Percentiles rank a stretch among this genome's conserved stretches.
Evolutionary conservation across 2,113 vertebrate species (phyloP).

Genomic region (Amphiprion ocellaris): DNA sequence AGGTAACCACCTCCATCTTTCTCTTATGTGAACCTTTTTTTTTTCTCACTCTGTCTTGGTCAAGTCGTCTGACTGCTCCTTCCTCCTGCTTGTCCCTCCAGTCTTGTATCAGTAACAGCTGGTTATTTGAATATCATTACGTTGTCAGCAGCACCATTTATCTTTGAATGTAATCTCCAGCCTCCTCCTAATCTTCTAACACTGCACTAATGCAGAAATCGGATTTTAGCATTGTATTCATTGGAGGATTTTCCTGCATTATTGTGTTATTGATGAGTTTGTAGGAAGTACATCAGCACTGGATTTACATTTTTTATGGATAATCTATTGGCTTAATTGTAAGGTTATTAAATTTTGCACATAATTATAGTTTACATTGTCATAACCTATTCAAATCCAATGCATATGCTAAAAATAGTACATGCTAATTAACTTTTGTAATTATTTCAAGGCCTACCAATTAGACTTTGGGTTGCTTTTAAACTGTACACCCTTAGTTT

Average conservation of each 20-base stretch:
- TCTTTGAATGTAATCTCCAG: slow-evolving; percentile 28
- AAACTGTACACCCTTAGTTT: not conserved
- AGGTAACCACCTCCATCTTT: no score
- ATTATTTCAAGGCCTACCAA: not conserved
- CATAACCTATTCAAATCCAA: slow-evolving; percentile 11
- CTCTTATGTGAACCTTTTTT: no score
- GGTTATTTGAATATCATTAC: slow-evolving; percentile 58
- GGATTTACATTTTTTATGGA: slow-evolving; percentile 11
- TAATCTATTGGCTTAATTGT: slow-evolving; percentile 15
- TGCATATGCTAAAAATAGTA: not conserved
- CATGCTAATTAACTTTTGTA: not conserved
- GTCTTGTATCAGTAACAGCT: slow-evolving; percentile 32
- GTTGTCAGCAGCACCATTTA: slow-evolving; percentile 11
- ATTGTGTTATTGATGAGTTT: slow-evolving; percentile 15
- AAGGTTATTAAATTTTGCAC: slow-evolving; percentile 24
- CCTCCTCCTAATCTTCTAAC: not conserved
- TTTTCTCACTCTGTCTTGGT: slow-evolving; percentile 16
- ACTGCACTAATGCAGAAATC: not conserved
- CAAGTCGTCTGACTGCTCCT: slow-evolving; percentile 4
- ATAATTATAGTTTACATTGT: slow-evolving; percentile 4
- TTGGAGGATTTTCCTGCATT: slow-evolving; percentile 13
- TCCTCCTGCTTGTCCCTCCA: slow-evolving; percentile 23
- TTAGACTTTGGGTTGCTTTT: not conserved
- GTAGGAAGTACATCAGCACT: slow-evolving; percentile 2
- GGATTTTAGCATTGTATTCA: not conserved